Evolutionary conservation across 2,113 vertebrate genomes (phyloP).

Genomic region (Vireo altiloquus): DNA sequence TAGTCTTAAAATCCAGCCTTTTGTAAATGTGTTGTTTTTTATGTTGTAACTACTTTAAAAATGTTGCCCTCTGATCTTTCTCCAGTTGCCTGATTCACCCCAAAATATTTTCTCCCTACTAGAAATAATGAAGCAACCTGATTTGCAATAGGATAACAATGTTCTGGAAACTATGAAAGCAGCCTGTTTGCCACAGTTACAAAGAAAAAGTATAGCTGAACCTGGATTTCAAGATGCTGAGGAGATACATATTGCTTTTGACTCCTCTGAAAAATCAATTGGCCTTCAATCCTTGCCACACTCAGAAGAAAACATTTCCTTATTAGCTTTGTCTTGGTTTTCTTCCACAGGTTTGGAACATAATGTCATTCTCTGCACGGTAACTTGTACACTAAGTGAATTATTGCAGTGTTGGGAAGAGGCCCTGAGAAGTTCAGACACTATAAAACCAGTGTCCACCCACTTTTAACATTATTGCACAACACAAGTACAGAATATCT

Average conservation of each 20-base stretch:
- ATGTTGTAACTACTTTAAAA: not conserved
- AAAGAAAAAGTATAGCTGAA: not conserved
- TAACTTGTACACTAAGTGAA: not conserved
- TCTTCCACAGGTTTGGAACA: not conserved
- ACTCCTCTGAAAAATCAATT: conserved; percentile 22
- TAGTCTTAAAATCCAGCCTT: not conserved
- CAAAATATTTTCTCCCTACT: not conserved
- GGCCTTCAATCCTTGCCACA: not conserved
- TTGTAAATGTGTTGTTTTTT: not conserved
- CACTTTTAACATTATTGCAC: not conserved
- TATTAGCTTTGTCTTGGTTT: not conserved
- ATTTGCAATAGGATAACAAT: conserved; percentile 11
- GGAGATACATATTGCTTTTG: conserved; percentile 37
- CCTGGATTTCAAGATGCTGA: conserved; percentile 36
- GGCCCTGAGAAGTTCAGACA: not conserved
- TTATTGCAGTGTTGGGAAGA: not conserved
- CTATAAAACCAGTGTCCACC: not conserved
- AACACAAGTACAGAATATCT: not conserved
- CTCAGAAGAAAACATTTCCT: not conserved
- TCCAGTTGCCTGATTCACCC: not conserved
- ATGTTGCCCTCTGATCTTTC: not conserved
- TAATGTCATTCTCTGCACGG: not conserved
- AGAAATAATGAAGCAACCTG: conserved; percentile 28
- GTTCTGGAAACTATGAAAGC: not conserved
- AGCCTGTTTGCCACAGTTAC: not conserved